phyloP scores from a whole-genome alignment of 1,140 invertebrate species.

The Pentalonia nigronervosa region DNA sequence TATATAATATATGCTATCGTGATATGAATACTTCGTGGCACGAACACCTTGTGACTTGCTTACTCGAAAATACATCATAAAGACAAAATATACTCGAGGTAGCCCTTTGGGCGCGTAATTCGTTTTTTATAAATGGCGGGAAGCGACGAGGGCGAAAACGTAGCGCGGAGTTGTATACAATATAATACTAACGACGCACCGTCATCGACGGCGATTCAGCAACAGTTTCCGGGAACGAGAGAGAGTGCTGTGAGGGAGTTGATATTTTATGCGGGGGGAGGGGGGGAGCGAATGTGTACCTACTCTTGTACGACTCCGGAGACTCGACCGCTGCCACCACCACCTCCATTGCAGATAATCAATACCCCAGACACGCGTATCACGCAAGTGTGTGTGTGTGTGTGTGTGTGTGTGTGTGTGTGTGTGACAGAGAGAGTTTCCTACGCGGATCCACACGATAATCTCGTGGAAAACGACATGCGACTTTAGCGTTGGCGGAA shows the following conservation, averaged over 20 bases:
- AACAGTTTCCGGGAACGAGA: constrained; percentile 47
- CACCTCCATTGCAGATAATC: constrained; percentile 40
- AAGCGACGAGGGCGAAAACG: not conserved
- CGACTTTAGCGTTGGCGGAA: not conserved
- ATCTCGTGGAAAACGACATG: not conserved
- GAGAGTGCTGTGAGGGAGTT: not conserved
- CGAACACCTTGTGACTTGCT: not conserved
- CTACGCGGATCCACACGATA: not conserved
- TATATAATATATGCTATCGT: no score
- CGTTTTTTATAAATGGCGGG: not conserved
- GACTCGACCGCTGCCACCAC: constrained; percentile 42
- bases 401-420: not conserved
- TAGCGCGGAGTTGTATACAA: not conserved
- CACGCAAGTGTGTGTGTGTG: not conserved
- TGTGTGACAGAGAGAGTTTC: no score
- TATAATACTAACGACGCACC: constrained; percentile 1
- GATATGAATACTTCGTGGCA: no score
- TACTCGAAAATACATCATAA: not conserved
- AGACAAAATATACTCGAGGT: not conserved
- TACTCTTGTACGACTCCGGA: constrained; percentile 35
- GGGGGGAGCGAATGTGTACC: constrained; percentile 3
- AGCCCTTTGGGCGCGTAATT: not conserved
- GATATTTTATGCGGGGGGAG: constrained; percentile 8
- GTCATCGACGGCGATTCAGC: constrained; percentile 37
- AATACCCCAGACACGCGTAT: constrained; percentile 48